Base-by-base conservation (phyloP, 2,888 invertebrate genomes). In the Rhagonycha fulva region DNA sequence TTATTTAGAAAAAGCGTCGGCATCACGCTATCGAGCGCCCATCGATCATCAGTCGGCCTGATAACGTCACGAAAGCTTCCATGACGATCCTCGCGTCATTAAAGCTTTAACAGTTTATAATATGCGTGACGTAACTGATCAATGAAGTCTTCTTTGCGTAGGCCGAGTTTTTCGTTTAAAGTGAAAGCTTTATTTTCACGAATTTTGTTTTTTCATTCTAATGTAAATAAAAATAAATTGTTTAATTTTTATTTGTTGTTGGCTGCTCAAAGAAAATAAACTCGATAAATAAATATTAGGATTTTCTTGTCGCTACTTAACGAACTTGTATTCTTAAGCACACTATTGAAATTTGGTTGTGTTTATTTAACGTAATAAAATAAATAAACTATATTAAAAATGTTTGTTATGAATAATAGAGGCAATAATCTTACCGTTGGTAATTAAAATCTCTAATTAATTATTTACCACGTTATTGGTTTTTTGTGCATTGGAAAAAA, bases 31-130 rank as follows among this genome's bases (percentile, higher is more conserved):
- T 62, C 14, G 14, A 61, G 71, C 67, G 69, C 67, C 68, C 77
- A 79, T 79, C 78, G 79, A 79, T 78, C 77, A 78, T 75, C 32
- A 24, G 70, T 63, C 60, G 70, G 66, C 72, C 71, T 30, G 32
- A 74, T 74, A 78, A 60, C 80, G 79, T 80, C 80, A 79, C 72
- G 79, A 72, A 69, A 32, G 71, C 69, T 69, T 70, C 73, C 71
- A 77, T 76, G 76, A 77, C 68, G 78, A 67, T 70, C 70, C 67
- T 67, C 60, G 23, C 74, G 74, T 74, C 74, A 74, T 67, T 19
- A 71, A 47, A 32, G 61, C 68, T 30, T 47, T 60, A 14, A 68
- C 32, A 68, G 12, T 68, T 61, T 30, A 66, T 26, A 62, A 26
- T 11, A 24, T 24, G 63, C 63, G 47, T 74, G 66, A 74, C 74